These are phyloP conservation scores for Microctenopoma lineatum DNA, from an alignment of 2,797 vertebrate species.

Conservation along the genomic window DNA sequence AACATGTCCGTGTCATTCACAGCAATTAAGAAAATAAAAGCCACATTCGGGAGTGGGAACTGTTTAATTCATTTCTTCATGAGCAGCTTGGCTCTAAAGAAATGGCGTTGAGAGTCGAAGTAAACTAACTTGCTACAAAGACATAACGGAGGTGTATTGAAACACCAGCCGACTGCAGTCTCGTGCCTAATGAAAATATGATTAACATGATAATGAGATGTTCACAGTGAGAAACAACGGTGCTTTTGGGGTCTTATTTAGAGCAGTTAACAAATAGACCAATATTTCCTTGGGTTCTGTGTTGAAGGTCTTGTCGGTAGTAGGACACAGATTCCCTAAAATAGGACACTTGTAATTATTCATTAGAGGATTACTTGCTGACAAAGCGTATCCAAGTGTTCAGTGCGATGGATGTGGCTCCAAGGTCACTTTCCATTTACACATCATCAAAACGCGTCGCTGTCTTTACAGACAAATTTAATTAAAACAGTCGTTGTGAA, in stretches of 20 bases:
- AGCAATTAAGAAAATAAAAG: background rate
- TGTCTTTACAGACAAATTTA: conserved; percentile 44
- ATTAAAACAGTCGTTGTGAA: conserved; percentile 38
- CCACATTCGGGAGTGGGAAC: background rate
- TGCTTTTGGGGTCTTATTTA: background rate
- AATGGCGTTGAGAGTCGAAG: background rate
- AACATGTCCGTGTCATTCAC: background rate
- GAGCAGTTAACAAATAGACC: background rate
- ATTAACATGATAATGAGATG: background rate
- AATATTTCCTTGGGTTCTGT: background rate
- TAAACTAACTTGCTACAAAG: background rate
- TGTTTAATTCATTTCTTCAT: background rate
- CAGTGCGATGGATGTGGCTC: conserved; percentile 43
- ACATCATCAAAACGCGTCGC: conserved; percentile 53
- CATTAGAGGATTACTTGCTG: conserved; percentile 13
- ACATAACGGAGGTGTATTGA: too few species aligned
- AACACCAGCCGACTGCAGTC: too few species aligned
- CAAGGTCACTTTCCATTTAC: conserved; percentile 57
- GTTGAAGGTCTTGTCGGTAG: conserved; percentile 1
- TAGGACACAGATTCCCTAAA: background rate
- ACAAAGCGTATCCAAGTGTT: conserved; percentile 43
- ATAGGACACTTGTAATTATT: conserved; percentile 16
- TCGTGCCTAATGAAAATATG: background rate
- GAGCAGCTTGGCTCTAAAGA: background rate
- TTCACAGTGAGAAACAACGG: background rate